These are phyloP conservation scores for Campoletis raptor DNA, from an alignment of 2,888 invertebrate species.

Conservation along the genomic window DNA sequence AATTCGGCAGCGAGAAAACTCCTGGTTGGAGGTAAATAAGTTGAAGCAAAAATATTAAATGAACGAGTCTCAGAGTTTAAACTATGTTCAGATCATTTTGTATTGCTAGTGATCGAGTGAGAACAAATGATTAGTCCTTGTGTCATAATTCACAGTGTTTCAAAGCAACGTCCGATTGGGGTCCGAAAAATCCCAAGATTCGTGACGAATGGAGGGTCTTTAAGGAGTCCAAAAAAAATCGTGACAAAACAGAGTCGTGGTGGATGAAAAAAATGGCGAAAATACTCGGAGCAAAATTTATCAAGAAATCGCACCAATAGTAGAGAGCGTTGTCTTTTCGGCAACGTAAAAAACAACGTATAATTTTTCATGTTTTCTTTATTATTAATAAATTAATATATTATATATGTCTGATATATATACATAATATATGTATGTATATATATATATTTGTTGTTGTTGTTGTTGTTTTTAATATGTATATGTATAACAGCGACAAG, in stretches of 20 bases:
- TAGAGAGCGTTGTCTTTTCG: background rate
- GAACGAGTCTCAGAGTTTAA: background rate
- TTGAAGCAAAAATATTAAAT: background rate
- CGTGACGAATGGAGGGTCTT: slow-evolving; percentile 88
- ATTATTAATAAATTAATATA: slow-evolving; percentile 84
- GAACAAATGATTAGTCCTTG: background rate
- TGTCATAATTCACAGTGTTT: slow-evolving; percentile 84
- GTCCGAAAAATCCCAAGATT: slow-evolving; percentile 86
- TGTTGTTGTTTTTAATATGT: slow-evolving; percentile 76
- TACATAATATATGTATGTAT: slow-evolving; percentile 72
- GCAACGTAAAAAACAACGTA: slow-evolving; percentile 13
- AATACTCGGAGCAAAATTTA: slow-evolving; percentile 61
- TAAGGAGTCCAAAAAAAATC: slow-evolving; percentile 85
- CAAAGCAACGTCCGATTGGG: slow-evolving; percentile 87
- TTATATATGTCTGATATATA: slow-evolving; percentile 79
- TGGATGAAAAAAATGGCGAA: slow-evolving; percentile 56
- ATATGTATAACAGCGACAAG: slow-evolving; percentile 84
- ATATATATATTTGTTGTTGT: slow-evolving; percentile 48
- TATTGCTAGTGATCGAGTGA: background rate
- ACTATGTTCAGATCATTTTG: too few species aligned
- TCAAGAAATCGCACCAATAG: slow-evolving; percentile 15
- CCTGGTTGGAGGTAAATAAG: slow-evolving; percentile 72
- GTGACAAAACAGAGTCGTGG: slow-evolving; percentile 72
- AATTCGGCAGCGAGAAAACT: slow-evolving; percentile 74
- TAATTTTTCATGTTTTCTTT: slow-evolving; percentile 79